Evolutionary conservation across 2,797 vertebrate genomes (phyloP).

Genomic region (Protosalanx chinensis): DNA sequence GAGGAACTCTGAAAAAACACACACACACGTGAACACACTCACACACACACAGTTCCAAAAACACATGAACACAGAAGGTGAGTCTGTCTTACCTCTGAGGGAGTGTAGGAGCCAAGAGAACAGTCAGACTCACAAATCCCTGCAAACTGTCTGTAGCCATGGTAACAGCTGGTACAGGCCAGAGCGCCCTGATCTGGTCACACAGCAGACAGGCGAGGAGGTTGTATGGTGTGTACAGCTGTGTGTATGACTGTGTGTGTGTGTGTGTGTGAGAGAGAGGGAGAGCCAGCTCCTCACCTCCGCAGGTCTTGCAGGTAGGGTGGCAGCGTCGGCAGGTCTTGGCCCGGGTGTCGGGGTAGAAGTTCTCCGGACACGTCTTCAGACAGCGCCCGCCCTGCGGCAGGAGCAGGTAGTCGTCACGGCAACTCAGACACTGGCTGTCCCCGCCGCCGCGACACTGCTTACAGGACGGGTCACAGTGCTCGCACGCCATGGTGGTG

Average conservation of each 20-base stretch:
- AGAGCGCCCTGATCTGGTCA: not conserved
- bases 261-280: not conserved
- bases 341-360: constrained; percentile 12
- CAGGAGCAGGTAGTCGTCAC: constrained; percentile 32
- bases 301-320: constrained; percentile 39
- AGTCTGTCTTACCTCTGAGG: constrained; percentile 11
- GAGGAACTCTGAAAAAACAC: not conserved
- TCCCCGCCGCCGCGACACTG: constrained; percentile 24
- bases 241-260: not conserved
- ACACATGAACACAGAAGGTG: not conserved
- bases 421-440: constrained; percentile 35
- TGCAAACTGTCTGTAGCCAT: constrained; percentile 5
- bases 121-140: not conserved
- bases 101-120: not conserved
- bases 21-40: not conserved
- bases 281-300: constrained; percentile 11
- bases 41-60: no score
- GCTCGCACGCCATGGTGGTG: constrained; percentile 26
- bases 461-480: constrained; percentile 34
- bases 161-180: not conserved
- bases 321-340: constrained; percentile 37
- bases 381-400: constrained; percentile 31
- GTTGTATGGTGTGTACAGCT: not conserved
- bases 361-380: constrained; percentile 27
- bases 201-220: not conserved